A percentile compares a stretch with the other conserved stretches of the same genome.
Conservation (phyloP, 1,140 invertebrate genomes). For the Zaprionus davidi region DNA sequence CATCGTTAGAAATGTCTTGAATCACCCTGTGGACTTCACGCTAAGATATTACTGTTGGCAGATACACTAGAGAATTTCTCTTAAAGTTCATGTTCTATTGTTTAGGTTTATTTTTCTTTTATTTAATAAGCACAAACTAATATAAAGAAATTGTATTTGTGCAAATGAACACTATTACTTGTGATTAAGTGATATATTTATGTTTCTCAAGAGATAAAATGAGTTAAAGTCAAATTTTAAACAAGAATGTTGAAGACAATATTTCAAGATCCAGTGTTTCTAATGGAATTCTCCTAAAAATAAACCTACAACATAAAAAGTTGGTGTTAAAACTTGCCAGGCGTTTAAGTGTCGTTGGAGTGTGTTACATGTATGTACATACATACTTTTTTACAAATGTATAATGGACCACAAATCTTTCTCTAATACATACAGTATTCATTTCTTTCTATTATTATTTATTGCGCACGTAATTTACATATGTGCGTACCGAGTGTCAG, state of each 20-base stretch:
- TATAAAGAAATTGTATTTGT: conserved; percentile 47
- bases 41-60: conserved; percentile 54
- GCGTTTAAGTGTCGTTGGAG: conserved; percentile 33
- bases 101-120: conserved; percentile 67
- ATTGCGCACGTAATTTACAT: conserved; percentile 2
- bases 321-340: conserved; percentile 25
- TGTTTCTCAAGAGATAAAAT: conserved; percentile 23
- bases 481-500: neutral
- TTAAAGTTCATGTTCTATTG: conserved; percentile 71
- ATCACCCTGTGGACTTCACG: conserved; percentile 59
- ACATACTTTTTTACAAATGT: conserved; percentile 36
- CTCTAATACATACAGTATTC: conserved; percentile 21
- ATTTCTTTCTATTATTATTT: conserved; percentile 12
- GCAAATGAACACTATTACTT: conserved; percentile 34
- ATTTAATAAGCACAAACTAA: conserved; percentile 44
- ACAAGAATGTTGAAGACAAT: conserved; percentile 39
- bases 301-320: conserved; percentile 30
- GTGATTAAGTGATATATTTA: conserved; percentile 50
- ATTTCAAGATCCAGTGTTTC: conserved; percentile 31
- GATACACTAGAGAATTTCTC: conserved; percentile 69
- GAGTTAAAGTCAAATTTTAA: conserved; percentile 17
- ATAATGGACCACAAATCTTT: conserved; percentile 30
- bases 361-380: conserved; percentile 54
- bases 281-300: conserved; percentile 36
- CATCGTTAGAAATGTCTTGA: conserved; percentile 1